phyloP scores from a whole-genome alignment of 2,797 vertebrate genomes.

The Lepus oiostolus region DNA sequence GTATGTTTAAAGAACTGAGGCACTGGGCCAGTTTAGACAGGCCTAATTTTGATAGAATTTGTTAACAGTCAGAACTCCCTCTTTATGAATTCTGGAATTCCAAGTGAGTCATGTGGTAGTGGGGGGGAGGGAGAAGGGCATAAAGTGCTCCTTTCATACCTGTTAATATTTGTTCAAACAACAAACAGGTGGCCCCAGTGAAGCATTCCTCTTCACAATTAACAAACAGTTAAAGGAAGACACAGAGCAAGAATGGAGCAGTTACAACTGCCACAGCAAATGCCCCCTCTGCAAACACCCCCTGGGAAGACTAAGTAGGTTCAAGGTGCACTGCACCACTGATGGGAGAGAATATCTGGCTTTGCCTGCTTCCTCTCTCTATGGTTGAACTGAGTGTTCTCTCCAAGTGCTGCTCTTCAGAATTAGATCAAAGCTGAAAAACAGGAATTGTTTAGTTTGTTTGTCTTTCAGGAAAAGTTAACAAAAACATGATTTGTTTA shows the following conservation, averaged over 20 bases:
- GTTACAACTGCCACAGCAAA: background rate
- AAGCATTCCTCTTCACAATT: background rate
- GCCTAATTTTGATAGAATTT: background rate
- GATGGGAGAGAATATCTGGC: background rate
- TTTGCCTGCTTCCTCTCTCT: background rate
- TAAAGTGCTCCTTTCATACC: background rate
- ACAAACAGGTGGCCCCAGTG: background rate
- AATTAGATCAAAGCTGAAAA: background rate
- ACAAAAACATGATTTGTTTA: slow-evolving; percentile 45
- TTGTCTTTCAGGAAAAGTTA: background rate
- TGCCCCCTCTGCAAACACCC: background rate
- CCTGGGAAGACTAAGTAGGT: background rate
- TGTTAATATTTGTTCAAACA: background rate
- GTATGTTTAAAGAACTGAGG: background rate
- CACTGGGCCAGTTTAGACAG: background rate
- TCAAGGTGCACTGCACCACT: fast-evolving
- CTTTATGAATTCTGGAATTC: background rate
- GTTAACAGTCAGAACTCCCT: background rate
- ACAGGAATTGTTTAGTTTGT: background rate
- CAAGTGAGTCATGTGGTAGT: background rate
- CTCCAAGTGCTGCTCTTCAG: too few species aligned
- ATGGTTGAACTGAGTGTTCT: background rate
- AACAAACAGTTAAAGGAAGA: background rate
- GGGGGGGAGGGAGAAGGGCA: background rate
- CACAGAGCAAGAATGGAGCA: background rate